Evolutionary conservation across 2,113 vertebrate species (phyloP).

Genomic region (Dasyornis broadbenti): DNA sequence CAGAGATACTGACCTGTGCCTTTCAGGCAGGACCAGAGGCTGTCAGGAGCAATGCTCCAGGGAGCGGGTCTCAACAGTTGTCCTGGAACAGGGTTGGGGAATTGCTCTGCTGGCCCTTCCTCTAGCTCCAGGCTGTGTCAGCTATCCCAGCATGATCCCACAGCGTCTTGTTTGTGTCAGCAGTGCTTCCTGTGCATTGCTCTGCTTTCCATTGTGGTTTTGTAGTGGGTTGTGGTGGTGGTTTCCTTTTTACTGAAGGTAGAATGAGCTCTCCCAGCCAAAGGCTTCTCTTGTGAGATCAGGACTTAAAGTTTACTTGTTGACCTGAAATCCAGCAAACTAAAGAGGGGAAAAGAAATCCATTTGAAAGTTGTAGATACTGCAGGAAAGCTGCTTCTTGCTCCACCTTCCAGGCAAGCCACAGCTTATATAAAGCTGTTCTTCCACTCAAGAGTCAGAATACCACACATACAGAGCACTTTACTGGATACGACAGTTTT

Average conservation of each 20-base stretch:
- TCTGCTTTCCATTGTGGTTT: not conserved
- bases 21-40: not conserved
- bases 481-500: slow-evolving; percentile 53
- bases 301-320: slow-evolving; percentile 5
- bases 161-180: not conserved
- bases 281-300: not conserved
- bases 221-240: not conserved
- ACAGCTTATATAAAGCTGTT: slow-evolving; percentile 47
- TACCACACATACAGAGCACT: slow-evolving; percentile 17
- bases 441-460: slow-evolving; percentile 27
- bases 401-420: slow-evolving; percentile 14
- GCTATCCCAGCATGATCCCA: accelerated
- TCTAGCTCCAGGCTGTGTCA: not conserved
- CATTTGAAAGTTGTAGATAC: not conserved
- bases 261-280: not conserved
- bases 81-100: not conserved
- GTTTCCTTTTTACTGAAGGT: not conserved
- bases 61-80: not conserved
- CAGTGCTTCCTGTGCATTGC: not conserved
- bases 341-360: not conserved
- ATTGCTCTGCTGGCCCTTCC: not conserved
- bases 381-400: slow-evolving; percentile 23
- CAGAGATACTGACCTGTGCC: not conserved
- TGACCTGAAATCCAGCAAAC: slow-evolving; percentile 18
- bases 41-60: not conserved